Conservation (phyloP, 92 coral and sea anemone species). For the Porites cylindrica region DNA sequence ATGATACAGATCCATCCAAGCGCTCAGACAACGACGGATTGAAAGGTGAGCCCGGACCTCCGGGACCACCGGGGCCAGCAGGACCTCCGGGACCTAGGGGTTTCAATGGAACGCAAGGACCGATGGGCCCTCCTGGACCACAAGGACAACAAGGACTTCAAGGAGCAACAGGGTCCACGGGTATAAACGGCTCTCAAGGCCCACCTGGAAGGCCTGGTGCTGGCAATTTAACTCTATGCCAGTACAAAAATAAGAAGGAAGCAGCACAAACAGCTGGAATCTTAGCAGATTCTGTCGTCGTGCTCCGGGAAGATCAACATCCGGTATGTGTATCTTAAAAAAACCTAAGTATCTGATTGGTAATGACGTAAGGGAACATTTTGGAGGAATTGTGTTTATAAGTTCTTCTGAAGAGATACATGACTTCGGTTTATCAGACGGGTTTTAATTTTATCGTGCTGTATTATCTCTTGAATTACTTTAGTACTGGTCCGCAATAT, state of each 20-base stretch:
- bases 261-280: conserved; percentile 72
- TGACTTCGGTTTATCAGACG: no score
- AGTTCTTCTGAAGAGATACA: no score
- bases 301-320: conserved; percentile 50
- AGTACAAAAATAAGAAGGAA: conserved; percentile 54
- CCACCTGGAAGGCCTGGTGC: conserved; percentile 76
- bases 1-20: background rate
- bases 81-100: conserved; percentile 36
- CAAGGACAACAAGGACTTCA: conserved; percentile 46
- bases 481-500: no score
- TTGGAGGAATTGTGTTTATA: no score
- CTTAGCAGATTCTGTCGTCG: conserved; percentile 49
- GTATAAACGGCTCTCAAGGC: conserved; percentile 32
- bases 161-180: conserved; percentile 43
- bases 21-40: conserved; percentile 32
- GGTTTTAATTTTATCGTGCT: no score
- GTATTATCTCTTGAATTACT: no score
- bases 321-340: conserved; percentile 27
- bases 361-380: no score
- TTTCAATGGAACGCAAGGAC: conserved; percentile 42
- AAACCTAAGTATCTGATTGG: no score
- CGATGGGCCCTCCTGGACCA: conserved; percentile 38
- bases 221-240: conserved; percentile 71
- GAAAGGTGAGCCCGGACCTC: conserved; percentile 10
- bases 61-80: conserved; percentile 32